A percentile compares a stretch with the other conserved stretches of the same genome.
Conservation (phyloP, 2,888 invertebrate genomes). For the Drosophila macrothrix region DNA sequence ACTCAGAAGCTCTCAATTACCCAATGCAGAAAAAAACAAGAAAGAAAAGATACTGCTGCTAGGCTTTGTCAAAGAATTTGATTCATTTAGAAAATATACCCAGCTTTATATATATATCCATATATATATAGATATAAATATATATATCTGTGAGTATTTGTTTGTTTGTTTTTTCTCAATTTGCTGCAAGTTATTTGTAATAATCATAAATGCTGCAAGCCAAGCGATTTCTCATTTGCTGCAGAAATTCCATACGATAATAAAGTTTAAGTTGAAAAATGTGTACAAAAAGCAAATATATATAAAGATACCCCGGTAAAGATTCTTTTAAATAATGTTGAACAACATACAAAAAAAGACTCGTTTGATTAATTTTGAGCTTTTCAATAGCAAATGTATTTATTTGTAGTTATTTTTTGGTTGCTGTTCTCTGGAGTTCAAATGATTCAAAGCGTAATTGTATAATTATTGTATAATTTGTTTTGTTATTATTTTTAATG, state of each 20-base stretch:
- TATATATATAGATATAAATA: not conserved
- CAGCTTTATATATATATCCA: not conserved
- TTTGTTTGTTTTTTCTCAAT: not conserved
- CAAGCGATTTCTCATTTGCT: conserved; percentile 23
- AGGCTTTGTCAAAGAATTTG: conserved; percentile 13
- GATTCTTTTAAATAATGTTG: not conserved
- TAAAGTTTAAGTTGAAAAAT: not conserved
- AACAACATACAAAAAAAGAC: not conserved
- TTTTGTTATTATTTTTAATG: conserved; percentile 35
- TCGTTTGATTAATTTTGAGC: conserved; percentile 14
- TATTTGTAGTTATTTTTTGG: not conserved
- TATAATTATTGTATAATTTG: conserved; percentile 10
- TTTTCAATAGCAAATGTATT: not conserved
- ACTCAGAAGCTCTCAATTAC: conserved; percentile 26
- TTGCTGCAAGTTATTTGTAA: conserved; percentile 16
- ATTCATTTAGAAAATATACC: not conserved
- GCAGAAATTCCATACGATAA: conserved; percentile 3
- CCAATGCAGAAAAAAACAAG: conserved; percentile 7
- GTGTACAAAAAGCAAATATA: too few relatives aligned
- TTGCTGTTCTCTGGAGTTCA: conserved; percentile 2
- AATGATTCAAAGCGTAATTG: conserved; percentile 12
- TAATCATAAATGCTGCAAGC: conserved; percentile 23
- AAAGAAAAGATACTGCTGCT: not conserved
- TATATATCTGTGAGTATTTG: not conserved
- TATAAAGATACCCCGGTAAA: not conserved